Base-by-base conservation (phyloP, 1,140 invertebrate species). In the Arctopsyche grandis region DNA sequence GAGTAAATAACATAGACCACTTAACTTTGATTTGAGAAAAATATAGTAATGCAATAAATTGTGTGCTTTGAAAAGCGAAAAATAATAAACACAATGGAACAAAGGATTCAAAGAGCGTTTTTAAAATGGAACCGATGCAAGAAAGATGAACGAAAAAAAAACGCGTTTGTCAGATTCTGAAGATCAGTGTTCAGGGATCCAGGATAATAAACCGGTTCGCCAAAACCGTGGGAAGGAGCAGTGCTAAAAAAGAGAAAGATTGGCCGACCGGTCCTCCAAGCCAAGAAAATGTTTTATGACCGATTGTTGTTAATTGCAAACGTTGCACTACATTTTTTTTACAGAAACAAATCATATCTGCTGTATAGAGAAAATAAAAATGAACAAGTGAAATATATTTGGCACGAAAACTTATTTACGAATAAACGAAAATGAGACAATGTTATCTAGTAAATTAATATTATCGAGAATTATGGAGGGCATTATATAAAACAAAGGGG, bases 211-310 rank as follows among this genome's bases (percentile, higher is more conserved):
- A 66, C 63, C 69, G 43, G 38, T 52, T 19, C 29, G 69, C 69
- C 16, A 44, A 66, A 66, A 71, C 69, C 69, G 69, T 71, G 69
- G 38, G 69, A 71, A 71, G 69, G 38, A 22, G 10, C 24, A 16
- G n/a, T 46, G 44, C 46, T 71, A 22, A 44, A 71, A 69, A 71
- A 71, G 46, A 19, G 12, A 3, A 66, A 66, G 19, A 75, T 75
- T 58, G 46, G 24, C n/a, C 10, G 21, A 75, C 14, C 16, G 24
- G 43, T 14, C 10, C 43, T 22, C 70, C 29, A 16, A 14, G 46
- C 70, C 71, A n/a, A n/a, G 14, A 75, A 75, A 56, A 58, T 75
- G 71, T 75, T 75, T 75, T 75, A 75, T 48, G 71, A 75, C 46
- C 71, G 48, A 75, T 75, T 75, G 71, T 73, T 38, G 70, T 52